Percentiles rank a stretch among this genome's conserved stretches.
These are phyloP conservation scores for Nyctalus aviator DNA, from an alignment of 2,797 vertebrate species.

Conservation along the genomic window DNA sequence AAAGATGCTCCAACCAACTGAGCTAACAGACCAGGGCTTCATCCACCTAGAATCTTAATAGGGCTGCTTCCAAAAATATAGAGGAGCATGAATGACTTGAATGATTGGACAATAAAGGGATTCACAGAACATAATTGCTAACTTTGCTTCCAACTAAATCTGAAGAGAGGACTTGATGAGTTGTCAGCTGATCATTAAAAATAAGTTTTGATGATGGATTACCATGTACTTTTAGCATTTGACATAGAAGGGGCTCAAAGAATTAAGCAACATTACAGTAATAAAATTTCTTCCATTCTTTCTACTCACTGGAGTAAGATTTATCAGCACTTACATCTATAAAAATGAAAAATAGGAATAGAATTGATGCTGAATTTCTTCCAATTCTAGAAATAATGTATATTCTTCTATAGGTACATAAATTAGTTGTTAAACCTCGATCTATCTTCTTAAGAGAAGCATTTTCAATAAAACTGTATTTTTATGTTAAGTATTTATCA, in stretches of 20 bases:
- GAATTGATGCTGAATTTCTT: slow-evolving; percentile 42
- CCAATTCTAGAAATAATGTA: slow-evolving; percentile 45
- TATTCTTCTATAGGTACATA: neutral
- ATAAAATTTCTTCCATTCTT: slow-evolving; percentile 4
- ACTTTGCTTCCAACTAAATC: slow-evolving; percentile 15
- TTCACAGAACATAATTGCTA: neutral
- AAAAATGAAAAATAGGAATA: slow-evolving; percentile 45
- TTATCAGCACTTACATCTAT: slow-evolving; percentile 1
- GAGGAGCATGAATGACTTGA: neutral
- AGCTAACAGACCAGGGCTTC: neutral
- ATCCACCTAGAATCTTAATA: neutral
- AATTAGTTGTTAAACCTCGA: slow-evolving; percentile 6
- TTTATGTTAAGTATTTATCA: slow-evolving; percentile 21
- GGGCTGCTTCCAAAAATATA: neutral
- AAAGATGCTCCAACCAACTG: neutral
- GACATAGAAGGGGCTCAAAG: neutral
- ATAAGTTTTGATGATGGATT: slow-evolving; percentile 34
- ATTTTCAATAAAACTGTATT: slow-evolving; percentile 9
- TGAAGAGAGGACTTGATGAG: neutral
- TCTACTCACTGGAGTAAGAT: neutral
- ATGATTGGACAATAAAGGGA: neutral
- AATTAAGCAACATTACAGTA: neutral
- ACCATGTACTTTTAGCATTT: slow-evolving; percentile 5
- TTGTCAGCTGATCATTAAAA: slow-evolving; percentile 16
- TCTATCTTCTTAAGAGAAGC: neutral